These are phyloP conservation scores for Limonius californicus DNA, from an alignment of 1,140 invertebrate genomes.

Conservation along the genomic window DNA sequence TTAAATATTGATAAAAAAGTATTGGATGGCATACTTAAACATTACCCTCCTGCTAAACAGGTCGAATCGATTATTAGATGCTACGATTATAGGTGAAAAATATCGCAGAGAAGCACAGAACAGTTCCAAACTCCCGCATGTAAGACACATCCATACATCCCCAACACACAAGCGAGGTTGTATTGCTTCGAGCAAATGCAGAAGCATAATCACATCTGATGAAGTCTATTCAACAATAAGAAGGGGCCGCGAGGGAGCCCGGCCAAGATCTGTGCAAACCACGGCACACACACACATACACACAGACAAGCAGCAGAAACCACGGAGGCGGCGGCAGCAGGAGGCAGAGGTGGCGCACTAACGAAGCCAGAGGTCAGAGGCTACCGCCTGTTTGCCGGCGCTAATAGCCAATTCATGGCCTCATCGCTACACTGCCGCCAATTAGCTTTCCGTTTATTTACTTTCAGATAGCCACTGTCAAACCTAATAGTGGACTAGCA, in stretches of 20 bases:
- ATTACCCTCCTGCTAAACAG: no score
- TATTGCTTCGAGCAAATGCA: no score
- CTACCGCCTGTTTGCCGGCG: conserved; percentile 35
- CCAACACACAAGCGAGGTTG: no score
- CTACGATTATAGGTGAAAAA: no score
- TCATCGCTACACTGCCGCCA: conserved; percentile 39
- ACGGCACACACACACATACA: conserved; percentile 2
- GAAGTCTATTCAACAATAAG: conserved; percentile 24
- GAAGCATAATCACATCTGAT: conserved; percentile 25
- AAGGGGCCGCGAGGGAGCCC: conserved; percentile 18
- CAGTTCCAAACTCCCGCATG: no score
- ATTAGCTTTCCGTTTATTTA: conserved; percentile 44
- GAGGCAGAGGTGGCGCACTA: conserved; percentile 28
- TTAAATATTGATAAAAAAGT: no score
- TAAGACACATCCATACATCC: no score
- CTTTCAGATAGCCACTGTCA: conserved; percentile 30
- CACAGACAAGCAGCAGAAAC: conserved; percentile 15
- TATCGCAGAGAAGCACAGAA: no score
- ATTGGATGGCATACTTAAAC: no score
- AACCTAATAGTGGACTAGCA: not conserved
- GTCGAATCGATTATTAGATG: no score
- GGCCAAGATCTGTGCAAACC: conserved; percentile 11
- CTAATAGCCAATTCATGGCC: conserved; percentile 45
- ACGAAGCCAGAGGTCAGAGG: conserved; percentile 39
- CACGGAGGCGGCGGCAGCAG: conserved; percentile 15